Evolutionary conservation across 2,888 invertebrate species (phyloP).

Genomic region (Orchestes rusci): DNA sequence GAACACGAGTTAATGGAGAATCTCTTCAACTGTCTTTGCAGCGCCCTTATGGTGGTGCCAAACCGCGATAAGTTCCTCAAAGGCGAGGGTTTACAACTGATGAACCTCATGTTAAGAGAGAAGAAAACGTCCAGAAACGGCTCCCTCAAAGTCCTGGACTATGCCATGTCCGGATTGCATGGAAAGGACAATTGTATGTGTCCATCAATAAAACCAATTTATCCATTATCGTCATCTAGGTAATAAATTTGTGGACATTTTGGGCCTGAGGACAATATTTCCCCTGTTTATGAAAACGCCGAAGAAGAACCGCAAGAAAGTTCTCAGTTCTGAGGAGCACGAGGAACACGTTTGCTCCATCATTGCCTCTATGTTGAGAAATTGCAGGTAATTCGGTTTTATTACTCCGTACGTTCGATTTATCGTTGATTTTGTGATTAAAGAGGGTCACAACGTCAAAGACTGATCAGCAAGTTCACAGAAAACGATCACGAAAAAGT

Average conservation of each 20-base stretch:
- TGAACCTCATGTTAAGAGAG: slow-evolving; percentile 98
- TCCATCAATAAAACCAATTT: too few species aligned
- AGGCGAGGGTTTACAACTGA: slow-evolving; percentile 96
- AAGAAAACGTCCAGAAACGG: slow-evolving; percentile 95
- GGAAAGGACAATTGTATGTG: slow-evolving; percentile 82
- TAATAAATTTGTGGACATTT: slow-evolving; percentile 89
- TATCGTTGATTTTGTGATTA: neutral
- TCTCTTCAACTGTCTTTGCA: slow-evolving; percentile 92
- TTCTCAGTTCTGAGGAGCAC: slow-evolving; percentile 79
- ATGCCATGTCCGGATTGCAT: slow-evolving; percentile 89
- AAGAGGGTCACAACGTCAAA: slow-evolving; percentile 82
- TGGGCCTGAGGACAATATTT: slow-evolving; percentile 93
- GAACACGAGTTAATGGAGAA: slow-evolving; percentile 99
- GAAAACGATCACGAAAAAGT: slow-evolving; percentile 99
- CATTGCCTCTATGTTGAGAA: slow-evolving; percentile 86
- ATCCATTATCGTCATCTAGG: slow-evolving; percentile 63
- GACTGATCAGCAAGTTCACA: slow-evolving; percentile 89
- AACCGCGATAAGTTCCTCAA: slow-evolving; percentile 90
- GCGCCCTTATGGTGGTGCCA: slow-evolving; percentile 77
- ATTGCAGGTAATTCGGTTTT: slow-evolving; percentile 57
- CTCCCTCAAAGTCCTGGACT: slow-evolving; percentile 94
- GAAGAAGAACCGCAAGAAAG: slow-evolving; percentile 65
- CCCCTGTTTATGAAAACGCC: slow-evolving; percentile 99
- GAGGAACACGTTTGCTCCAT: slow-evolving; percentile 95
- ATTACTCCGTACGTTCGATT: too few species aligned